A percentile compares a stretch with the other conserved stretches of the same genome.
Conservation (phyloP, 2,797 vertebrate species). For the Lacerta agilis region DNA sequence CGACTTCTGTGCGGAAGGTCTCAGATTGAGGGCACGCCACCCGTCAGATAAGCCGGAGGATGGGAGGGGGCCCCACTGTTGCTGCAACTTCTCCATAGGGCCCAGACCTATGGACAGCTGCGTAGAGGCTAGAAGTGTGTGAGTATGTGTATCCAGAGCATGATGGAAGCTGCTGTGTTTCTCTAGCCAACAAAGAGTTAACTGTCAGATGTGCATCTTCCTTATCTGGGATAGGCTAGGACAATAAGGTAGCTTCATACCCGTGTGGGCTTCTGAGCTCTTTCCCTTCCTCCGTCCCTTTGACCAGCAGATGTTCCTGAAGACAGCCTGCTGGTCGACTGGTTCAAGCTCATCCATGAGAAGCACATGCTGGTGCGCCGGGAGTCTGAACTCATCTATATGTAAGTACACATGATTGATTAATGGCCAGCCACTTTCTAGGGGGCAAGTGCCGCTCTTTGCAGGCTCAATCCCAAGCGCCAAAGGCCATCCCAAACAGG, state of each 20-base stretch:
- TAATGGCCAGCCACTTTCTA: rapidly evolving
- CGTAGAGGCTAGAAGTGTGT: no score
- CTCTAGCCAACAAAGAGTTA: no score
- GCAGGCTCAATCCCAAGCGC: background rate
- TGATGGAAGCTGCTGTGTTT: no score
- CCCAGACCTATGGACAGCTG: no score
- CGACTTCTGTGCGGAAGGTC: no score
- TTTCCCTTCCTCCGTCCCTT: slow-evolving; percentile 9
- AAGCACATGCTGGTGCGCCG: slow-evolving; percentile 86
- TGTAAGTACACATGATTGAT: slow-evolving; percentile 79
- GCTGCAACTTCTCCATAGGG: no score
- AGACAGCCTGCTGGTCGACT: slow-evolving; percentile 88
- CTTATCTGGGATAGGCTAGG: no score
- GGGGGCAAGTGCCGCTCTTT: background rate
- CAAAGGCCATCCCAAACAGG: background rate
- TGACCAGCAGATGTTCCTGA: slow-evolving; percentile 85
- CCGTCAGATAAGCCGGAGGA: no score
- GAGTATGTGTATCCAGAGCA: no score
- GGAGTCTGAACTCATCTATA: slow-evolving; percentile 88
- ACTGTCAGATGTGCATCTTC: no score
- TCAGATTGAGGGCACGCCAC: no score
- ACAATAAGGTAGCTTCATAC: background rate
- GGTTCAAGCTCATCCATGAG: slow-evolving; percentile 90
- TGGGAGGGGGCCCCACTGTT: no score
- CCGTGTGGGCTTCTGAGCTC: background rate